phyloP scores from a whole-genome alignment of 92 coral and sea anemone genomes.

The Siderastrea siderea region DNA sequence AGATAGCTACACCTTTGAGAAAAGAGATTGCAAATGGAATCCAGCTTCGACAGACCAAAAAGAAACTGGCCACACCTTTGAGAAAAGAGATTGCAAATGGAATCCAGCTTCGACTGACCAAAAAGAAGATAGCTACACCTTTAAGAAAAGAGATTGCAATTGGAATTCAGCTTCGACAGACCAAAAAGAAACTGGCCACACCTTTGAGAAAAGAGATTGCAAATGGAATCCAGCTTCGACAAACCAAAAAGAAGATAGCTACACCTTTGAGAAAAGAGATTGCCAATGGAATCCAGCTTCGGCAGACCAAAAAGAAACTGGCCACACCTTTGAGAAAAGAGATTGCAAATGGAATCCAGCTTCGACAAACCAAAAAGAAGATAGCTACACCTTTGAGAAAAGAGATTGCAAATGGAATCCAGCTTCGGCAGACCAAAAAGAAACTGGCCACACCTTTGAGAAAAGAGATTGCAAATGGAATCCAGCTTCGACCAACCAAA shows the following conservation, averaged over 20 bases:
- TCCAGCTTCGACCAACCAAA: conserved; percentile 48
- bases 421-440: conserved; percentile 74
- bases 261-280: conserved; percentile 70
- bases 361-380: conserved; percentile 71
- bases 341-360: conserved; percentile 68
- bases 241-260: conserved; percentile 70
- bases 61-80: conserved; percentile 79
- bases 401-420: conserved; percentile 62
- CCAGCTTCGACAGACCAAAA: conserved; percentile 71
- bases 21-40: conserved; percentile 73
- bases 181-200: conserved; percentile 69
- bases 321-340: conserved; percentile 75
- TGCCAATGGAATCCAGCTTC: conserved; percentile 68
- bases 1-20: conserved; percentile 75
- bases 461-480: conserved; percentile 54
- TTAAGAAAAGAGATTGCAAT: conserved; percentile 48
- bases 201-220: conserved; percentile 69
- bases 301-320: conserved; percentile 75
- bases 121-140: conserved; percentile 74
- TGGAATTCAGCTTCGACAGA: conserved; percentile 66
- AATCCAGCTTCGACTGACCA: conserved; percentile 68
- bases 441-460: conserved; percentile 70
- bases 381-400: conserved; percentile 73
- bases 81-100: conserved; percentile 70
- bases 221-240: conserved; percentile 54